Base-by-base conservation (phyloP, 2,888 invertebrate genomes). In the Diabrotica balteata region DNA sequence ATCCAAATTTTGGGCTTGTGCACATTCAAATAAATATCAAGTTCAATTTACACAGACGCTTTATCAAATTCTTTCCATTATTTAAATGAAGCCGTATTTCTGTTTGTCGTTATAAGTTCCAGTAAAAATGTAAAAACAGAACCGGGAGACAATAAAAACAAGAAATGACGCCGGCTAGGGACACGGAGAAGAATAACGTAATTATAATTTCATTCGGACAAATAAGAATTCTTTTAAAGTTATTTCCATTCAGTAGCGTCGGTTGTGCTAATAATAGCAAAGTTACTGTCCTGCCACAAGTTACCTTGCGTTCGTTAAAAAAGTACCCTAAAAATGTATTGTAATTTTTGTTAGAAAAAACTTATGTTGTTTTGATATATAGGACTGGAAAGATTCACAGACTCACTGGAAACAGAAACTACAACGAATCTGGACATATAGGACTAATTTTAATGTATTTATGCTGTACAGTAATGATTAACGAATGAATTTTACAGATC, bases 151-250 rank as follows among this genome's bases (percentile, higher is more conserved):
- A 47, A 47, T 47, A 47, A 47, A 47, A 47, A 47, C 47, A 47
- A 8, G 47, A 47, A 47, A 47, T 47, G 47, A 47, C 47, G 47
- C 47, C 47, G 3, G 10, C 47, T 9, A 47, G 47, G 47, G 47
- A 47, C 47, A 47, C 47, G 8, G 47, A 47, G 10, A 47, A 47
- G 47, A 47, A 47, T 47, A 47, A 47, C 10, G 47, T 10, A 47
- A 47, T 47, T 47, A 47, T 47, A 47, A 47, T 47, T 47, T 47
- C 47, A 47, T 47, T 47, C 10, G 47, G 10, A 47, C 47, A 47
- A 47, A 47, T 47, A 47, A 47, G 47, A 47, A 47, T 47, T 47
- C 47, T 47, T 47, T 47, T 10, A 9, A 10, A 47, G 47, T 47
- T 47, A 47, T 47, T 32, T 47, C 47, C 47, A 47, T 32, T 32